phyloP scores from a whole-genome alignment of 1,140 invertebrate genomes.

The Mactra quadrangularis region DNA sequence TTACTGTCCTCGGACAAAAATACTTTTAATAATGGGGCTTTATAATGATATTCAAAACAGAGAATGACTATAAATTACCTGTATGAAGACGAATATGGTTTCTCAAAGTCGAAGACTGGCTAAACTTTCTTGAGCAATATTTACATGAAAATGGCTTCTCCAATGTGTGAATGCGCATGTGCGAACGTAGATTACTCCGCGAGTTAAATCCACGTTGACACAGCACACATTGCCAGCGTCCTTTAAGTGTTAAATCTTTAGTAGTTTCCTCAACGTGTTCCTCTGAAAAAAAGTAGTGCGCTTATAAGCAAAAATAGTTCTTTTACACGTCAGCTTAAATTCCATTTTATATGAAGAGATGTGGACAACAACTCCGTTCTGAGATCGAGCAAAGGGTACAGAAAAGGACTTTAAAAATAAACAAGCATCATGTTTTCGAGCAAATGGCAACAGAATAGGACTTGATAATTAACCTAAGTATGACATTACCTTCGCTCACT shows the following conservation, averaged over 20 bases:
- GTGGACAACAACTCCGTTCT: neutral
- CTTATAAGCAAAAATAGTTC: neutral
- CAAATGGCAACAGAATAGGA: too few species aligned
- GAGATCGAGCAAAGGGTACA: neutral
- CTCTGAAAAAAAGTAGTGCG: neutral
- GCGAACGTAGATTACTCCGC: slow-evolving; percentile 82
- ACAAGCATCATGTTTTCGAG: too few species aligned
- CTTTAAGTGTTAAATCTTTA: neutral
- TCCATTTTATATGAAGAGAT: neutral
- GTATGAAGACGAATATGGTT: slow-evolving; percentile 82
- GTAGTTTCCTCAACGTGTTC: neutral
- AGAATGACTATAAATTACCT: slow-evolving; percentile 74
- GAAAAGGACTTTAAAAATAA: neutral
- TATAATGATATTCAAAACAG: neutral
- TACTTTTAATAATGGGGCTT: too few species aligned
- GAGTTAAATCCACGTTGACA: slow-evolving; percentile 73
- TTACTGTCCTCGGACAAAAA: too few species aligned
- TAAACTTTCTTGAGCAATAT: slow-evolving; percentile 73
- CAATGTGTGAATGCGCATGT: slow-evolving; percentile 96
- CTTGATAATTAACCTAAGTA: too few species aligned
- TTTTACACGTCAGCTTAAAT: neutral
- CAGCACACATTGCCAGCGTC: slow-evolving; percentile 67
- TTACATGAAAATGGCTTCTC: slow-evolving; percentile 92
- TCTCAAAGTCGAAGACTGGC: slow-evolving; percentile 78
- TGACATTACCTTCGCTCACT: too few species aligned